These are phyloP conservation scores for Cassiopea xamachana DNA, from an alignment of 30 jellyfish, hydroid and myxozoan species.

Conservation along the genomic window DNA sequence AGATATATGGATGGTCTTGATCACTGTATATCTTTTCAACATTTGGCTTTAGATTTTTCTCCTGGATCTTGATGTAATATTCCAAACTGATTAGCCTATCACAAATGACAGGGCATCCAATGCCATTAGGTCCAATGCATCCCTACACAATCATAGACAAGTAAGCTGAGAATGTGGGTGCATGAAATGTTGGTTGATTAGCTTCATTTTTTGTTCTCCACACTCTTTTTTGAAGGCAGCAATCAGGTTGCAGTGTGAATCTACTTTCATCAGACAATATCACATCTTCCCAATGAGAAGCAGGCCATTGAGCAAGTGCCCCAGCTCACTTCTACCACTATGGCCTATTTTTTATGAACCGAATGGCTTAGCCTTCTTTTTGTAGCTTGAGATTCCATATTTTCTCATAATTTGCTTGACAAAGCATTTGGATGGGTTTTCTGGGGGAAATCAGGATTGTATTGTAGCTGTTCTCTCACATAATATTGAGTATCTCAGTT, in stretches of 20 bases:
- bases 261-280: conserved; percentile 1
- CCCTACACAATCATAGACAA: conserved; percentile 19
- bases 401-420: neutral
- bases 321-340: neutral
- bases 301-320: conserved; percentile 9
- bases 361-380: conserved; percentile 3
- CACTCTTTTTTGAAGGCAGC: neutral
- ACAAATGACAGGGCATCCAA: conserved; percentile 5
- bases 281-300: neutral
- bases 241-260: neutral
- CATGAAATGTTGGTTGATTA: neutral
- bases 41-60: neutral
- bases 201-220: conserved; percentile 17
- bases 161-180: neutral
- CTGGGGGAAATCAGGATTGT: neutral
- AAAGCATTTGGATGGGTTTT: neutral
- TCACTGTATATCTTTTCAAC: neutral
- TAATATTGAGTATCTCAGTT: conserved; percentile 3
- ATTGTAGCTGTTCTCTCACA: neutral
- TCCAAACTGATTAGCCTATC: neutral
- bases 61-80: neutral
- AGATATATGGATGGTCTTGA: neutral
- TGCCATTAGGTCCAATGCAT: neutral
- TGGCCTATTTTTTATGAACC: neutral
- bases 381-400: conserved; percentile 11